Base-by-base conservation (phyloP, 1,140 invertebrate genomes). In the Drosophila jambulina region DNA sequence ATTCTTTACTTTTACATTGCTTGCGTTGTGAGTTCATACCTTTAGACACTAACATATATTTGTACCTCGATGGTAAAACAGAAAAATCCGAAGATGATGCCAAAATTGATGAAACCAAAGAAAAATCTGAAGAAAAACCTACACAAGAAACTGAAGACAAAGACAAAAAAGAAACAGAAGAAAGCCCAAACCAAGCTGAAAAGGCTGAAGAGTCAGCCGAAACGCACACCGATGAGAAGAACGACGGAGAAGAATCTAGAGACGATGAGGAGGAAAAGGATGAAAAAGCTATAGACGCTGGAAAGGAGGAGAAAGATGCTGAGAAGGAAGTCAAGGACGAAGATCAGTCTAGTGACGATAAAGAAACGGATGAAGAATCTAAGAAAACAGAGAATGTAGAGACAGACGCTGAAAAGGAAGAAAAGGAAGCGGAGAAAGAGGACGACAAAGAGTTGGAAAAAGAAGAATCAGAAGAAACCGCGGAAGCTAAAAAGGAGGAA, bases 1-100 rank as follows among this genome's bases (percentile, higher is more conserved):
- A n/a, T 36, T 54, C 51, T 17, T 54, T 36, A 23, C 8, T 54
- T 38, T 54, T 54, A 17, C 15, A 36, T 34, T 34, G 21, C 49
- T 23, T 54, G 15, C 3, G 13, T 4, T 2, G 51, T 23, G 32
- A 36, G 51, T 36, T 23, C 51, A 23, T 13, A 34, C 29, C 7
- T 21, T 36, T n/a, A 43, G 45, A 42, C 12, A 43, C 38, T 84
- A 38, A 71, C 53, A 15, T 29, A 46, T 76, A 69, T 34, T 76
- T 82, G 67, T 40, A 54, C 25, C 49, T 48, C 32, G 49, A 71
- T 62, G 57, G 42, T 65, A 6, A 25, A 34, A 19, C 34, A 58
- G 62, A 64, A 29, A 64, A 58, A 53, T 27, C 60, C 25, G 46
- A 62, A 21, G 59, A 40, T 40, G 19, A 25, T 43, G 19, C 38